A percentile compares a stretch with the other conserved stretches of the same genome.
These are phyloP conservation scores for Misgurnus mizolepis DNA, from an alignment of 2,113 vertebrate genomes.

Conservation along the genomic window DNA sequence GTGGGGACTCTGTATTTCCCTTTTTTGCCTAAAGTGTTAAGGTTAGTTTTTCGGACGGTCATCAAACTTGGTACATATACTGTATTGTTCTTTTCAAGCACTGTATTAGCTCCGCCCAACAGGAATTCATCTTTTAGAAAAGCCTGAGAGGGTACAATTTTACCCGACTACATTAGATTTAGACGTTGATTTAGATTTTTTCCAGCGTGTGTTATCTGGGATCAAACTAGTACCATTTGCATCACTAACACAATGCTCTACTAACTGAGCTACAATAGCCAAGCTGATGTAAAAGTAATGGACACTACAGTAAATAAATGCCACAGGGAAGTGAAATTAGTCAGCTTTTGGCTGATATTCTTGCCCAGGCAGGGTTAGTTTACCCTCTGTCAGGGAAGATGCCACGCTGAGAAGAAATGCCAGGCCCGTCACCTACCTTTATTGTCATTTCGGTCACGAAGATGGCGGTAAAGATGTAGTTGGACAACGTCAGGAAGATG, in stretches of 20 bases:
- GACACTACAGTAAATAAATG: not conserved
- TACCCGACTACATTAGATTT: conserved; percentile 12
- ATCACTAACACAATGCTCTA: no score
- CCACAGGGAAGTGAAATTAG: not conserved
- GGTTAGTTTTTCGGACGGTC: no score
- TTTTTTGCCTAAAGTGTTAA: no score
- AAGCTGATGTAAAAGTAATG: conserved; percentile 8
- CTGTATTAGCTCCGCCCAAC: no score
- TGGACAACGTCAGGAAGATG: conserved; percentile 93
- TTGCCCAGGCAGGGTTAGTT: conserved; percentile 2
- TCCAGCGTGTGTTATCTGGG: no score
- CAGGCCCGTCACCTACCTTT: conserved; percentile 81
- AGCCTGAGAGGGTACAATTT: not conserved
- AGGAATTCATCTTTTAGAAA: not conserved
- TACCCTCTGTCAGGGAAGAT: conserved; percentile 19
- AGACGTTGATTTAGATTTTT: no score
- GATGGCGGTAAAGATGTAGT: conserved; percentile 97
- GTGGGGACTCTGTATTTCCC: no score
- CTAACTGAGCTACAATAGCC: not conserved
- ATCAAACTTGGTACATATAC: no score
- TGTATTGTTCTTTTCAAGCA: no score
- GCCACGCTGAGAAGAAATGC: conserved; percentile 44
- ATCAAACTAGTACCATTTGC: no score
- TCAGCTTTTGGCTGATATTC: conserved; percentile 1
- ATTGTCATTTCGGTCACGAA: conserved; percentile 96